Conservation (phyloP, 2,888 invertebrate species). For the Pseudolycoriella hygida region DNA sequence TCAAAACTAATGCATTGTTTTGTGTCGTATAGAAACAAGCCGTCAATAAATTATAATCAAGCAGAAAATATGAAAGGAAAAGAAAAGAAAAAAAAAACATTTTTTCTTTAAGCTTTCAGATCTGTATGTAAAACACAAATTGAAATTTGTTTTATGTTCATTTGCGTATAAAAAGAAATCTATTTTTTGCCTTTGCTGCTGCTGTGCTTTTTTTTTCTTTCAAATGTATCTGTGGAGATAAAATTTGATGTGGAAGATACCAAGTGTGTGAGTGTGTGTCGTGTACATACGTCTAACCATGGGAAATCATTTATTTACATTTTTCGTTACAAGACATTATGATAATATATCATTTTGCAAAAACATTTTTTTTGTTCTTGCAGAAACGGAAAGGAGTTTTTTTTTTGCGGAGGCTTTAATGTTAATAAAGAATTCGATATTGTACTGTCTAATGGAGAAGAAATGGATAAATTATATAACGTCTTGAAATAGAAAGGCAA, state of each 20-base stretch:
- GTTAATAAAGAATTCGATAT: too few species aligned
- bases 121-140: neutral
- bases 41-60: too few species aligned
- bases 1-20: too few species aligned
- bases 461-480: too few species aligned
- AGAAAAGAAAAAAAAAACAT: neutral
- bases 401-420: too few species aligned
- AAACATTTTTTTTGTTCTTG: neutral
- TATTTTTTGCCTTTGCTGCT: neutral
- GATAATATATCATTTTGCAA: neutral
- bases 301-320: neutral
- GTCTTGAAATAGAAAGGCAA: too few species aligned
- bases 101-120: neutral
- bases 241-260: neutral
- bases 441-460: too few species aligned
- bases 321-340: constrained; percentile 1
- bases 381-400: too few species aligned
- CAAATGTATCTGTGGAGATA: too few species aligned
- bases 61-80: too few species aligned
- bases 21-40: too few species aligned
- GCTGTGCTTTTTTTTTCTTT: neutral
- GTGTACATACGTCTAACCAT: too few species aligned
- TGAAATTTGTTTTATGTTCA: constrained; percentile 1
- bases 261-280: neutral
- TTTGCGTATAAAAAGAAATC: neutral